Evolutionary conservation across 2,888 invertebrate species (phyloP), one percentile per base, ranked within the genome.

Genomic region (Clostera curtula): DNA sequence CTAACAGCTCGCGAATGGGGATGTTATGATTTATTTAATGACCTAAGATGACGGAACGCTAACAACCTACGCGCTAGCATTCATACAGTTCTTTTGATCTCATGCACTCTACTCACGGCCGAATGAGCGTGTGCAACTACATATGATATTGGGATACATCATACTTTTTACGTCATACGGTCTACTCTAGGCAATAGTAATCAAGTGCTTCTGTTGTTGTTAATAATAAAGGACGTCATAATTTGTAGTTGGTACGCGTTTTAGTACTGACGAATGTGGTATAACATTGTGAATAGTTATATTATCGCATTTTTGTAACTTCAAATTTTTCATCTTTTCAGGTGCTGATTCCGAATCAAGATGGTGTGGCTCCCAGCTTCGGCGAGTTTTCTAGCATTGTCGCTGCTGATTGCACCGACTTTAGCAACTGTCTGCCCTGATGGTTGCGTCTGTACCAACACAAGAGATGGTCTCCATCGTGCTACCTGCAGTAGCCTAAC

Each of bases 401-500:
- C 63, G 22, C 36, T 73, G 40, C 52, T 79, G 40, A 40, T 69
- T 31, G 58, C 65, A 15, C 68, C 72, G 11, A 49, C 56, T 20
- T 40, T 68, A 18, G 68, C 77, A 14, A 55, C 73, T 18, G 56
- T 75, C 29, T 88, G 87, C 44, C 88, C 88, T 8, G 73, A 82
- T 27, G 60, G 73, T 42, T 87, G 87, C 51, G 66, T 74, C 24
- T 88, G 89, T 54, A 86, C 86, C 37, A 83, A 86, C 16, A 87
- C 88, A 10, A 87, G 89, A n/a, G 90, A 91, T 59, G 82, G 88
- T 24, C 88, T 90, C 41, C 88, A 92, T 16, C 85, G 92, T 35
- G 85, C 87, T 14, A 86, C 87, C 36, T 89, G 88, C 59, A 86
- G 87, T 31, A 79, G 87, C 27, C 91, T 94, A 52, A 89, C 90